These are phyloP conservation scores for Antechinus stuartii DNA, from an alignment of 2,113 vertebrate species.

Conservation along the genomic window DNA sequence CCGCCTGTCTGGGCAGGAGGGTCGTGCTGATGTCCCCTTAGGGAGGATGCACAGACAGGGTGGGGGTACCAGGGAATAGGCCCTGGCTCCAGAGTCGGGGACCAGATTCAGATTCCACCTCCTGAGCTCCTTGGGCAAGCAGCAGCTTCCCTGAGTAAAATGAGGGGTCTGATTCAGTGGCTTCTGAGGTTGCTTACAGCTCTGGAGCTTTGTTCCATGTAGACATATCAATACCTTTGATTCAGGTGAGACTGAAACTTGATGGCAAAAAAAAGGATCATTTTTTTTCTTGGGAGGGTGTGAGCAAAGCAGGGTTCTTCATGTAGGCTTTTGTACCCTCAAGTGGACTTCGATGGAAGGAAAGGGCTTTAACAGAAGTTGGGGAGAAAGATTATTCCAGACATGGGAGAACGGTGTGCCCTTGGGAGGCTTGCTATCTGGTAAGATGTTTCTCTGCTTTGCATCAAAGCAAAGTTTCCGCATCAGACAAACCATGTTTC, in stretches of 20 bases:
- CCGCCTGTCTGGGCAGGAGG: no score
- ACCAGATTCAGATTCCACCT: neutral
- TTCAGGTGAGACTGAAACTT: neutral
- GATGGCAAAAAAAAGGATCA: neutral
- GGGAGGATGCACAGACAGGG: neutral
- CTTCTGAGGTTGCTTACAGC: neutral
- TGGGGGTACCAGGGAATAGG: neutral
- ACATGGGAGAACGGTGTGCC: neutral
- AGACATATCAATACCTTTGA: neutral
- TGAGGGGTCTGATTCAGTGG: no score
- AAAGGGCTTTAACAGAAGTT: neutral
- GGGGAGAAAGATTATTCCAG: neutral
- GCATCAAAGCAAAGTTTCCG: neutral
- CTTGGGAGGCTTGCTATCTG: neutral
- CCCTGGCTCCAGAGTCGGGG: neutral
- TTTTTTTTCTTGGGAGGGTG: neutral
- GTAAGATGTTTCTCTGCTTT: neutral
- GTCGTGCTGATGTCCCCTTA: neutral
- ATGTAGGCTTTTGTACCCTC: neutral
- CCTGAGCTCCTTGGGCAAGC: neutral
- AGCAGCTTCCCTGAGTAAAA: neutral
- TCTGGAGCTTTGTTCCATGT: neutral
- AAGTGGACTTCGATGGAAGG: neutral
- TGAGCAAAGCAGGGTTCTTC: neutral
- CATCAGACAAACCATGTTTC: neutral